phyloP scores from a whole-genome alignment of 2,113 vertebrate species.

The Tragulus kanchil region DNA sequence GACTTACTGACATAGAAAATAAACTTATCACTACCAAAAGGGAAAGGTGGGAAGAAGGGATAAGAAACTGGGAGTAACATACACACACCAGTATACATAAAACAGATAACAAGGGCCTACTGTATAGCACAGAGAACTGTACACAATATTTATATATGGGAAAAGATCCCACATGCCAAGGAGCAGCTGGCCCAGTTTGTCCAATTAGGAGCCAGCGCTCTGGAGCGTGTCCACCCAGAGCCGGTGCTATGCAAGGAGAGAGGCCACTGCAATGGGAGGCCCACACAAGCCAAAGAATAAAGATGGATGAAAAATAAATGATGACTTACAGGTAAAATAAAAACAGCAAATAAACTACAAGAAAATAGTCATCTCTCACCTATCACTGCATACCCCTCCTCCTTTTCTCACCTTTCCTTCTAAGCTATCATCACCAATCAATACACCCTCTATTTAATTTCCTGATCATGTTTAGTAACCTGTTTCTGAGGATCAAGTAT shows the following conservation, averaged over 20 bases:
- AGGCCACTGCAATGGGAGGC: too few relatives aligned
- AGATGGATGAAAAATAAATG: too few relatives aligned
- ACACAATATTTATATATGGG: background rate
- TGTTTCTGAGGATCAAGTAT: background rate
- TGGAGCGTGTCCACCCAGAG: too few relatives aligned
- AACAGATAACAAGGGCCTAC: background rate
- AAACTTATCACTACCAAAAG: background rate
- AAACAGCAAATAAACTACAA: too few relatives aligned
- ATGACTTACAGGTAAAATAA: too few relatives aligned
- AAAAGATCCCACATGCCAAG: too few relatives aligned
- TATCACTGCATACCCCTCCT: background rate
- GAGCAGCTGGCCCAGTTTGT: too few relatives aligned
- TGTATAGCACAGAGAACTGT: background rate
- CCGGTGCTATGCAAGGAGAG: too few relatives aligned
- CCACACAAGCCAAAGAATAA: too few relatives aligned
- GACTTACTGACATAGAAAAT: background rate
- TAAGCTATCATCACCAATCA: background rate
- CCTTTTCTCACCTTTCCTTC: background rate
- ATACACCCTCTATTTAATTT: background rate
- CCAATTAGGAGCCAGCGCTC: too few relatives aligned
- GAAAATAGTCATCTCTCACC: background rate
- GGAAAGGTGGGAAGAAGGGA: background rate
- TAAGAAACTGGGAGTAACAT: background rate
- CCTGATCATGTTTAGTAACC: background rate
- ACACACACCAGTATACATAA: background rate